Evolutionary conservation across 2,888 invertebrate genomes (phyloP), one percentile per base, ranked within the genome.

Genomic region (Melinaea marsaeus): DNA sequence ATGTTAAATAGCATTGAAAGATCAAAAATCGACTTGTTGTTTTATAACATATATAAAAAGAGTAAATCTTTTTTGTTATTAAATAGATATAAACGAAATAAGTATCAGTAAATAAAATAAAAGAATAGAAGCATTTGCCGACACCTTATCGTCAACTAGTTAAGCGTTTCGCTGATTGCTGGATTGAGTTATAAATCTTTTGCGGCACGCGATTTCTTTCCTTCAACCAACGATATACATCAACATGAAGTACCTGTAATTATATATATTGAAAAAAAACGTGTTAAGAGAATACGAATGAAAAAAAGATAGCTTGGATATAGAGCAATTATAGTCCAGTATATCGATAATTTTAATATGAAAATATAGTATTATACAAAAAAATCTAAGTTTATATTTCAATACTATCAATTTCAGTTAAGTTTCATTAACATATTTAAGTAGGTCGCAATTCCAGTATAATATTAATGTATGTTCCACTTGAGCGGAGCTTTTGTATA

Each of bases 151-250:
- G 83, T 81, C 83, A 81, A 83, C 81, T 87, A 81, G 86, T 88
- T 88, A 88, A 89, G 85, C 85, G 88, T 86, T 90, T 84, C 83
- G 74, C 82, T 88, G 89, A 90, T 89, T 89, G 87, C 79, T 83
- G 80, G 83, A 88, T 88, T 87, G 88, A 88, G 88, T 84, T 84
- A 84, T 90, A 90, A 90, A 88, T 88, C 88, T 87, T 72, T 64
- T 66, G 72, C 75, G 78, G 85, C 90, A 90, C 90, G 90, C 90
- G 88, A 90, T 85, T 80, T 69, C 76, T 79, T 76, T 81, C 22
- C 76, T 79, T 73, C 71, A 72, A 75, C 74, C 75, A 69, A 72
- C 69, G 69, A 73, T 68, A 74, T 78, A 79, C 71, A 75, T 71
- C 70, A 68, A 71, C 72, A 76, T 67, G 75, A 77, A 76, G 71